Percentiles rank a stretch among this genome's conserved stretches.
phyloP scores from a whole-genome alignment of 23 tunicate genomes.

The Ciona savignyi region DNA sequence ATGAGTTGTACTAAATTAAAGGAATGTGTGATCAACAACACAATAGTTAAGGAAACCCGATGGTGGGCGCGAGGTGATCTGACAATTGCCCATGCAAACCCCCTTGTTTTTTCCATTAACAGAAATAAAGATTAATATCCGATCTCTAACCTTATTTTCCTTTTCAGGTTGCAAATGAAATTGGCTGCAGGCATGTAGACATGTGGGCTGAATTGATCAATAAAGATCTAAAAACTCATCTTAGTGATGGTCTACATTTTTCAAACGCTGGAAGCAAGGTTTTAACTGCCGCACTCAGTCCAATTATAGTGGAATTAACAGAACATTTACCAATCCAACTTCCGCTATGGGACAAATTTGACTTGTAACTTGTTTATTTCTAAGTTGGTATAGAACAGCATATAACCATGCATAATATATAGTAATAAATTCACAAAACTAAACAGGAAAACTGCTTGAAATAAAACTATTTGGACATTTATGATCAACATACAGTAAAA shows the following conservation, averaged over 20 bases:
- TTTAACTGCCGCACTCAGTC: conserved; percentile 21
- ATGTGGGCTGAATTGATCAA: conserved; percentile 35
- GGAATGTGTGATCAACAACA: too few relatives aligned
- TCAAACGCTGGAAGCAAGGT: conserved; percentile 39
- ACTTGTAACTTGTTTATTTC: not conserved
- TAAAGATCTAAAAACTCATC: not conserved
- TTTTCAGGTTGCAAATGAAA: conserved; percentile 40
- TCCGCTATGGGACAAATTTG: conserved; percentile 33
- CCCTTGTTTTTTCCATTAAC: too few relatives aligned
- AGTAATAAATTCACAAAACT: too few relatives aligned
- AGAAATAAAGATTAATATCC: too few relatives aligned
- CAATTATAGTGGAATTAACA: conserved; percentile 24
- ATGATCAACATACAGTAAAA: too few relatives aligned
- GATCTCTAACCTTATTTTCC: not conserved
- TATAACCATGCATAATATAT: not conserved
- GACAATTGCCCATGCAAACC: too few relatives aligned
- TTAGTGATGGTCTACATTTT: conserved; percentile 70
- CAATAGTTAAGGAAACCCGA: too few relatives aligned
- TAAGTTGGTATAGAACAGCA: not conserved
- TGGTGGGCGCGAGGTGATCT: too few relatives aligned
- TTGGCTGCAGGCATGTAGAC: conserved; percentile 25
- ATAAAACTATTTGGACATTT: too few relatives aligned
- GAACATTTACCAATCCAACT: conserved; percentile 14
- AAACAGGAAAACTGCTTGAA: too few relatives aligned
- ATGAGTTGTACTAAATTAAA: too few relatives aligned